Base-by-base conservation (phyloP, 1,140 invertebrate genomes). In the Lordiphosa stackelbergi region DNA sequence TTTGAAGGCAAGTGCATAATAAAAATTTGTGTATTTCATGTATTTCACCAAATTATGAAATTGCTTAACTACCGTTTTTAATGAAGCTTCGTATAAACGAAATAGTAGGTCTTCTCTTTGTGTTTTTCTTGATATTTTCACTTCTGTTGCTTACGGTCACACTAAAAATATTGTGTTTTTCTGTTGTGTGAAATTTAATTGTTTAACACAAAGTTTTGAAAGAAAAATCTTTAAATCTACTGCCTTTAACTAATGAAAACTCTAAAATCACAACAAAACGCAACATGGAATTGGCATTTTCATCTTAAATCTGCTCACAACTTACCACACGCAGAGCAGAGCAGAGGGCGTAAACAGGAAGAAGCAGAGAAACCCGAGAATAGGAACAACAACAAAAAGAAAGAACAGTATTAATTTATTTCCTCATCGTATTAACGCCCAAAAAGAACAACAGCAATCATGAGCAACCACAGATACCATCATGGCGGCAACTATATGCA, bases 391-490 rank as follows among this genome's bases (percentile, higher is more conserved):
- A 7, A 46, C 5, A 2, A 6, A 7, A 10, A 40, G 45, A 41
- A 87, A 84, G 73, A 87, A 81, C 47, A 87, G 86, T 46, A 13
- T 24, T 5, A 9, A 31, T 12, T 28, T 28, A 31, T 9, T n/a
- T 24, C 24, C 4, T 31, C 12, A 12, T 46, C 11, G 4, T 12
- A 46, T 28, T 6, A 46, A 5, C 31, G 8, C 11, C 3, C 36
- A 10, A 43, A 53, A 45, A 31, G 19, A 13, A 10, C 22, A 40
- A 11, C 53, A 2, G n/a, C 7, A 10, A 46, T 37, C 41, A 87
- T 87, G 85, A 87, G 85, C 47, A 87, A 87, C 46, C 85, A 87
- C 60, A 83, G 85, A 71, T 86, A 86, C 59, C 84, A 85, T 38
- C 66, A 84, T 12, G 85, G 85, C 36, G 75, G 85, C 9, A 78